These are phyloP conservation scores for Hoplostethus atlanticus DNA, from an alignment of 2,797 vertebrate genomes.

Conservation along the genomic window DNA sequence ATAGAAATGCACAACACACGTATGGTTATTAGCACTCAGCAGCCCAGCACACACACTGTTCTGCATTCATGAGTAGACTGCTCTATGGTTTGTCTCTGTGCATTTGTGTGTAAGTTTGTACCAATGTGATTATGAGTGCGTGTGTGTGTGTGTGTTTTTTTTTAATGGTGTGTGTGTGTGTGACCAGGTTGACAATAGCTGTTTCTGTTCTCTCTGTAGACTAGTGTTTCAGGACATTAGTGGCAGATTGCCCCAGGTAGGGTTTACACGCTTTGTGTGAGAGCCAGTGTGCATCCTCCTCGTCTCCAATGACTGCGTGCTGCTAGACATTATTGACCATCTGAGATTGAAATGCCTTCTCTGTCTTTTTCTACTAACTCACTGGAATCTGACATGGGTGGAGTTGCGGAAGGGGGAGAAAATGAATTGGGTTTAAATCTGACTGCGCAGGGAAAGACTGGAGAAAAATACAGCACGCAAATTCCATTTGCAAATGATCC, in stretches of 20 bases:
- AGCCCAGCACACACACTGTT: slow-evolving; percentile 1
- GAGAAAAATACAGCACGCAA: not conserved
- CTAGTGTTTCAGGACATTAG: slow-evolving; percentile 99
- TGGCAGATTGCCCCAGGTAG: slow-evolving; percentile 99
- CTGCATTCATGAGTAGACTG: slow-evolving; percentile 70
- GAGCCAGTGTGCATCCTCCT: slow-evolving; percentile 86
- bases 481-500: slow-evolving; percentile 3
- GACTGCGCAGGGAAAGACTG: not conserved
- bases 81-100: slow-evolving; percentile 81
- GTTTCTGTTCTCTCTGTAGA: slow-evolving; percentile 96
- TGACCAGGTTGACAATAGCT: slow-evolving; percentile 86
- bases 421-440: slow-evolving; percentile 44
- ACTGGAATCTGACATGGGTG: slow-evolving; percentile 86
- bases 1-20: not conserved
- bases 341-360: slow-evolving; percentile 87
- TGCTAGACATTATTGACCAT: slow-evolving; percentile 87
- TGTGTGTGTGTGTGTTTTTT: slow-evolving; percentile 14
- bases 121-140: slow-evolving; percentile 72
- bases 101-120: slow-evolving; percentile 73
- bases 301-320: slow-evolving; percentile 86
- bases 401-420: slow-evolving; percentile 86
- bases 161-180: slow-evolving; percentile 48
- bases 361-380: slow-evolving; percentile 88
- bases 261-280: slow-evolving; percentile 86
- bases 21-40: not conserved